Percentiles rank a stretch among this genome's conserved stretches.
These are phyloP conservation scores for Oryzias javanicus DNA, from an alignment of 2,113 vertebrate species.

Conservation along the genomic window DNA sequence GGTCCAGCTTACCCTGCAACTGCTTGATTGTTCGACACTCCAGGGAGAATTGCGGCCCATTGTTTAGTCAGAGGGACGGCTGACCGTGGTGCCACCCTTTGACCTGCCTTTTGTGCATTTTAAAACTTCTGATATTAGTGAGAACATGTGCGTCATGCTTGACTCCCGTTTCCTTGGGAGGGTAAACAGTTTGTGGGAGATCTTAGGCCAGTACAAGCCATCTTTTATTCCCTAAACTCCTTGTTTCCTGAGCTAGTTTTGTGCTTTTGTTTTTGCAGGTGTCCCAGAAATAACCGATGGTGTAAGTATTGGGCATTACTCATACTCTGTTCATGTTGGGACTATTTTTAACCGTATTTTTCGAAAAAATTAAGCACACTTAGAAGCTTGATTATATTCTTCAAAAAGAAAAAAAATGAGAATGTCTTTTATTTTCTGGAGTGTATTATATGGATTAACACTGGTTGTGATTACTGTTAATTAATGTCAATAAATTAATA, in stretches of 20 bases:
- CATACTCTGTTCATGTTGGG: neutral
- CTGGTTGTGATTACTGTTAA: too few species aligned
- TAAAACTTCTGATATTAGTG: neutral
- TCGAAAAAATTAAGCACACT: too few species aligned
- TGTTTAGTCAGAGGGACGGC: conserved; percentile 41
- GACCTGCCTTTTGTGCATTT: neutral
- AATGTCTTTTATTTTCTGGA: too few species aligned
- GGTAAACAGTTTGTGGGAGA: conserved; percentile 12
- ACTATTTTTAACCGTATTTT: too few species aligned
- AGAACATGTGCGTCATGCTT: conserved; percentile 17
- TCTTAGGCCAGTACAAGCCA: conserved; percentile 1
- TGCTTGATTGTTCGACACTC: conserved; percentile 59
- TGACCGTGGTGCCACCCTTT: conserved; percentile 26
- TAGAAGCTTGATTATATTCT: too few species aligned
- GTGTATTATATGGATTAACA: too few species aligned
- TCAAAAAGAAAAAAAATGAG: too few species aligned
- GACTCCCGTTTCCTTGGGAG: conserved; percentile 21
- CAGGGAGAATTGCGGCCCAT: conserved; percentile 37
- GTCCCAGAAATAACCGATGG: conserved; percentile 48
- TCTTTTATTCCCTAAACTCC: conserved; percentile 16
- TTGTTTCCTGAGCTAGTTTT: conserved; percentile 45
- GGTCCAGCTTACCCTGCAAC: conserved; percentile 26
- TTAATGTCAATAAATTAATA: too few species aligned
- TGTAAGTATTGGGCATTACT: conserved; percentile 53
- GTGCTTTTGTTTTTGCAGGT: conserved; percentile 64